Conservation (phyloP, 1,140 invertebrate species). For the Maconellicoccus hirsutus region DNA sequence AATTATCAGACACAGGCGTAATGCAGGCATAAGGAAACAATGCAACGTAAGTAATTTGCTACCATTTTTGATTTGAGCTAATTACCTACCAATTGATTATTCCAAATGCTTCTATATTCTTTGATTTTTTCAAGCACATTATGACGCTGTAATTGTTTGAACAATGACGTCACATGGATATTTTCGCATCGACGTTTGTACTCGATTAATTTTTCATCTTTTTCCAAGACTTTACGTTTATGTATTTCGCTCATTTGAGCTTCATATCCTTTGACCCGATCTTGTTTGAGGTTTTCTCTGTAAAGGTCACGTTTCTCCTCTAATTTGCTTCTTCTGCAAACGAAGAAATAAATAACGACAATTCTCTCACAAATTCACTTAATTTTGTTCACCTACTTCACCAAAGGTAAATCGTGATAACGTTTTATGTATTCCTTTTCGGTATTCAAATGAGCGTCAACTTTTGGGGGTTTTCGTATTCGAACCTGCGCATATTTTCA, state of each 20-base stretch:
- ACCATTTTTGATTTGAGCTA: no score
- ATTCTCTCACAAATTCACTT: no score
- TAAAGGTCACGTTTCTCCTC: conserved; percentile 6
- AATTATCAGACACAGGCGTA: no score
- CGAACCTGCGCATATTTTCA: background rate
- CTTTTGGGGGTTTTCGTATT: background rate
- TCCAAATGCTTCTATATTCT: background rate
- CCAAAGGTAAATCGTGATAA: background rate
- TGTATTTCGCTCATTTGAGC: background rate
- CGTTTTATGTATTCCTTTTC: background rate
- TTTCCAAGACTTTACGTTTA: background rate
- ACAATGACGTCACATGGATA: background rate
- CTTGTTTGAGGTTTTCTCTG: background rate
- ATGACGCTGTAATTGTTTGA: background rate
- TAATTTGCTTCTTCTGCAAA: background rate
- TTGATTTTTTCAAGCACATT: background rate
- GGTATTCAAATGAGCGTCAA: background rate
- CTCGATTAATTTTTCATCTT: background rate
- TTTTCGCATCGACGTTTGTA: background rate
- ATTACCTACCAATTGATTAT: background rate
- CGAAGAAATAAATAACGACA: no score
- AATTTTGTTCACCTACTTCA: background rate
- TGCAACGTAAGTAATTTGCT: no score
- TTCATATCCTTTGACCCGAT: background rate
- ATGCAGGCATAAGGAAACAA: no score